Evolutionary conservation across 2,797 vertebrate species (phyloP), one percentile per base, ranked within the genome.

Genomic region (Anomalospiza imberbis): DNA sequence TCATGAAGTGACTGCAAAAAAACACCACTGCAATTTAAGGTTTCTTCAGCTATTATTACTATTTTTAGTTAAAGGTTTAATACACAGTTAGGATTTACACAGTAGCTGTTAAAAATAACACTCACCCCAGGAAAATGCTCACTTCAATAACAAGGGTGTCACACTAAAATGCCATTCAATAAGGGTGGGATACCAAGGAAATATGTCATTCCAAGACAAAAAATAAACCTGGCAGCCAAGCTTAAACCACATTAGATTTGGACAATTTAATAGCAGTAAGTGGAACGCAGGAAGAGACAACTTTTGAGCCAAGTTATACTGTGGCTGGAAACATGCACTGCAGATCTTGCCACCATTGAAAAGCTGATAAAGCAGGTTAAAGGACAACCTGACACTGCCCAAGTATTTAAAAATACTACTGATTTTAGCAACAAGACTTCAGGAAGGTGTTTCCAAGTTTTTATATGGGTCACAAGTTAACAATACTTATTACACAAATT

Each of bases 21-120:
- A 20, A 13, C 71, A 55, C 7, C 36, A 16, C 1, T 29, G 18
- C 22, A 50, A 31, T 29, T 48, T 18, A 7, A 42, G 18, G 17
- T 51, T 58, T 53, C 54, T 72, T 78, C 12, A 21, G 40, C 47
- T 67, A 80, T 36, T 47, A 32, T 10, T 25, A 36, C 54, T 70
- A 68, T 34, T 90, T 67, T 70, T 77, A 81, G 55, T 50, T 51
- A 45, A 70, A 86, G 40, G 28, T 57, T 73, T 57, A 62, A 85
- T 10, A 24, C 6, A 28, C 20, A 73, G 57, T 28, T 42, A 54
- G 34, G 9, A 91, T 83, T 85, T 85, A 51, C 28, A 80, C 10
- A 79, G 51, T 26, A 90, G 66, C 60, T 93, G 76, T 85, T 95
- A 81, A 94, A 94, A 92, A 61, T 72, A 80, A 78, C 34, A 67